Evolutionary conservation across 1,140 invertebrate species (phyloP), one percentile per base, ranked within the genome.

Genomic region (Aphelenchoides avenae): DNA sequence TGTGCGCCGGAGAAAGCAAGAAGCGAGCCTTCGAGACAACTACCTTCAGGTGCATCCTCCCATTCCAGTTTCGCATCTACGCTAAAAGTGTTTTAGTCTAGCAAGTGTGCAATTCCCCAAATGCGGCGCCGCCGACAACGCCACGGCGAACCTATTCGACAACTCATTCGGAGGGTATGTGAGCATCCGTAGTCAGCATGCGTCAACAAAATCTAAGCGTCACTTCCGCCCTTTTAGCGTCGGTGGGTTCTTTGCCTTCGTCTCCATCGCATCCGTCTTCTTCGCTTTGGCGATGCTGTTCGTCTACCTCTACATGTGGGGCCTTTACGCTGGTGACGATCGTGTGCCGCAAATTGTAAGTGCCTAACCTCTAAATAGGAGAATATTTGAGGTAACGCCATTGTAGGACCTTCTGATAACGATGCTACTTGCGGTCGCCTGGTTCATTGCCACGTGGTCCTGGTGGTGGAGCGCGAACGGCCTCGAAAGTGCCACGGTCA

Each of bases 291-390:
- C n/a, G 1, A 53, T 55, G 44, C 18, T 71, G 5, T 53, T 63
- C 15, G 18, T 71, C 42, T 71, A 71, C 46, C 34, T 73, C 15
- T 70, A 59, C 13, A 37, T 30, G 9, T 71, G 66, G 64, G 56
- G 42, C 30, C 22, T 31, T 26, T 70, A 70, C 40, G 67, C 41
- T 13, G 49, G 47, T 34, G 61, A 72, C 48, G 60, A 65, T 22
- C 27, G 57, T n/a, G 9, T 68, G 1, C 57, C 66, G 1, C 56
- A 48, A 11, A 54, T 69, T 34, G 64, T 66, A 64, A 48, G 24
- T 36, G 1, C 33, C 20, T 52, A 20, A n/a, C 20, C 41, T 61
- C 57, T n/a, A n/a, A 18, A 22, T 7, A n/a, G 6, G 39, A 13
- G 42, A 44, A 44, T 2, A 34, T 51, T 42, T 11, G 24, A 62